A percentile compares a stretch with the other conserved stretches of the same genome.
phyloP scores from a whole-genome alignment of 23 tunicate genomes.

The Trididemnum miniatum region DNA sequence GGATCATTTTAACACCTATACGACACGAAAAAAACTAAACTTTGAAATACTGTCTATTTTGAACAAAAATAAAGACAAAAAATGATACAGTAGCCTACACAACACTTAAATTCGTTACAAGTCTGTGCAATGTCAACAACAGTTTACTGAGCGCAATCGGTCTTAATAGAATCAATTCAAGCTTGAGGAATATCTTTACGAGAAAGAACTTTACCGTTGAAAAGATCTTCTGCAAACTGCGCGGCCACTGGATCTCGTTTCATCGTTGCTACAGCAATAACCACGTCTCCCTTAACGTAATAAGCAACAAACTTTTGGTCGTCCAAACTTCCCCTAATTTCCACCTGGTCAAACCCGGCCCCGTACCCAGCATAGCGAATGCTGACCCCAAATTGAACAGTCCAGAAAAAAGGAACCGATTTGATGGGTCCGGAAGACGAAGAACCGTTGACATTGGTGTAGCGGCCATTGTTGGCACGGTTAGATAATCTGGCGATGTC shows the following conservation, averaged over 20 bases:
- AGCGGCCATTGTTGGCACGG: slow-evolving; percentile 1
- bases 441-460: not conserved
- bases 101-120: too few relatives aligned
- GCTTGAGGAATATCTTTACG: slow-evolving; percentile 48
- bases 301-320: slow-evolving; percentile 72
- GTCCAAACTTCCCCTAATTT: slow-evolving; percentile 46
- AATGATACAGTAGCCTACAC: too few relatives aligned
- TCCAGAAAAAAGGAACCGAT: slow-evolving; percentile 90
- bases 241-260: slow-evolving; percentile 81
- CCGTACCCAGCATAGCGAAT: slow-evolving; percentile 71
- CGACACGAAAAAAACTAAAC: too few relatives aligned
- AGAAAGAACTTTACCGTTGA: slow-evolving; percentile 13
- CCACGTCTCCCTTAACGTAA: slow-evolving; percentile 58
- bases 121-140: too few relatives aligned
- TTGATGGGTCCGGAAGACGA: slow-evolving; percentile 7
- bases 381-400: slow-evolving; percentile 82
- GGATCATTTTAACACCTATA: too few relatives aligned
- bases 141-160: too few relatives aligned
- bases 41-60: too few relatives aligned
- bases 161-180: too few relatives aligned
- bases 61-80: too few relatives aligned
- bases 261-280: slow-evolving; percentile 84
- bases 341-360: slow-evolving; percentile 38
- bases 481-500: slow-evolving; percentile 33
- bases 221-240: slow-evolving; percentile 54